Evolutionary conservation across 2,797 vertebrate species (phyloP).

Genomic region (Octomys mimax): DNA sequence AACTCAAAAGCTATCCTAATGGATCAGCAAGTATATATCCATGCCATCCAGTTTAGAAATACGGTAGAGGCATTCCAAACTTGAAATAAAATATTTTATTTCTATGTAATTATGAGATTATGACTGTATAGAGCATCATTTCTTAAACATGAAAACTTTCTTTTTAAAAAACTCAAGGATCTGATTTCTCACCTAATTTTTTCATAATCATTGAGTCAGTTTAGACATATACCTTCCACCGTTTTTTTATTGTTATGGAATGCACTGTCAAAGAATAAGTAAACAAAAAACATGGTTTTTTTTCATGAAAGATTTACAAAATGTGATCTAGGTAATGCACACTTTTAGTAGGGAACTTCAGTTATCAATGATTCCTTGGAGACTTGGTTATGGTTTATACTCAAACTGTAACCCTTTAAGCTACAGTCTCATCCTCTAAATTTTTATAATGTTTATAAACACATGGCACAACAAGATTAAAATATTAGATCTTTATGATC

Average conservation of each 20-base stretch:
- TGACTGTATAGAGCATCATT: neutral
- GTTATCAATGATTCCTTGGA: conserved; percentile 20
- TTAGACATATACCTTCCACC: neutral
- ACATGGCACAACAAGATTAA: neutral
- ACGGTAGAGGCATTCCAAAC: neutral
- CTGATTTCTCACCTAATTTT: conserved; percentile 25
- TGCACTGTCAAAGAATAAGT: conserved; percentile 38
- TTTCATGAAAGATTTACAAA: conserved; percentile 44
- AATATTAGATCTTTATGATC: neutral
- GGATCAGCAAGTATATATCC: conserved; percentile 6
- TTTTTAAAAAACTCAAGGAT: conserved; percentile 37
- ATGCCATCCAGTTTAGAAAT: conserved; percentile 34
- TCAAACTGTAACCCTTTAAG: neutral
- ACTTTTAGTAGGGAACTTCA: neutral
- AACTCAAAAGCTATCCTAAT: conserved; percentile 39
- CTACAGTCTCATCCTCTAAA: neutral
- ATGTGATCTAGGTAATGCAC: neutral
- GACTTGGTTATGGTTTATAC: neutral
- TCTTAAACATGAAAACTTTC: conserved; percentile 44
- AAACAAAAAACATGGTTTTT: neutral
- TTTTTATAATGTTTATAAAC: conserved; percentile 16
- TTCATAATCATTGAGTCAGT: neutral
- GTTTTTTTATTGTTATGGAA: neutral
- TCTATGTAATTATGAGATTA: conserved; percentile 23
- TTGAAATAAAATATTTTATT: conserved; percentile 59